Evolutionary conservation across 2,797 vertebrate species (phyloP).

Genomic region (Dendrocincla fuliginosa): DNA sequence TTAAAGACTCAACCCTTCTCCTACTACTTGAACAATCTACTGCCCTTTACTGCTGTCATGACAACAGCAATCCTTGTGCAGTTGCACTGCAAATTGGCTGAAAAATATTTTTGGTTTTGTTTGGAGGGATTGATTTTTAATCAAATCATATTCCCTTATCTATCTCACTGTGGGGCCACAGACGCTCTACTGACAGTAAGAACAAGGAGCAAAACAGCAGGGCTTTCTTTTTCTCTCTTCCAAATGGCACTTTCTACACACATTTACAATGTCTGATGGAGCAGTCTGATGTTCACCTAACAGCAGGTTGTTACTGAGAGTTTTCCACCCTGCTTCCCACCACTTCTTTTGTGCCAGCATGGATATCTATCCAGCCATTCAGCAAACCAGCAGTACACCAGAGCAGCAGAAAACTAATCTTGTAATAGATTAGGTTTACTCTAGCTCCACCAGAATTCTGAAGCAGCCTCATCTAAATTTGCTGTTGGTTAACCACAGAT

Average conservation of each 20-base stretch:
- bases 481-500: not conserved
- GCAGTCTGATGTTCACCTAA: not conserved
- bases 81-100: not conserved
- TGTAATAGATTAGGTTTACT: not conserved
- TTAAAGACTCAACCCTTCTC: not conserved
- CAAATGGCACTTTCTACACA: not conserved
- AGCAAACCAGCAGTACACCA: not conserved
- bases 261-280: not conserved
- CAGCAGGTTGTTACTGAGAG: accelerated
- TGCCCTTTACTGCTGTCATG: not conserved
- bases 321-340: not conserved
- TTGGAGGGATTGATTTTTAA: not conserved
- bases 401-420: not conserved
- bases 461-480: not conserved
- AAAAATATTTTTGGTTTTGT: not conserved
- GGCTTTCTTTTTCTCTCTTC: not conserved
- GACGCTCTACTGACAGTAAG: not conserved
- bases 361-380: not conserved
- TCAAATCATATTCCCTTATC: not conserved
- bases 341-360: not conserved
- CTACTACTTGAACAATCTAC: not conserved
- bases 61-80: not conserved
- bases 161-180: not conserved
- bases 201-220: not conserved
- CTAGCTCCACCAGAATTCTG: not conserved